Evolutionary conservation across 2,888 invertebrate genomes (phyloP), one percentile per base, ranked within the genome.

Genomic region (Operophtera brumata): DNA sequence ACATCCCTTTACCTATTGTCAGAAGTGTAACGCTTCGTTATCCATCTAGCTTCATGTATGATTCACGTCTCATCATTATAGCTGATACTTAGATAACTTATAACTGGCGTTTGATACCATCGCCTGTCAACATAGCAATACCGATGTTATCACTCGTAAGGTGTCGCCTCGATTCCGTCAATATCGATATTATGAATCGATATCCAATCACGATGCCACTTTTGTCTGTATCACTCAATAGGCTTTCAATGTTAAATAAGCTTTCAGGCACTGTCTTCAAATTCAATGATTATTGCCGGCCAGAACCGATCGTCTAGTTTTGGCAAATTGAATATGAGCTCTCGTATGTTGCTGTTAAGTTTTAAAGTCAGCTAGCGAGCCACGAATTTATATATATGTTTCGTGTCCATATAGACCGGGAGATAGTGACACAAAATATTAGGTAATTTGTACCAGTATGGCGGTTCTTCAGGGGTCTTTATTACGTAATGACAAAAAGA

Each of bases 161-260:
- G 37, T 54, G 54, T 56, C 40, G 20, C 41, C 45, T 28, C 37
- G 36, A 47, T 47, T 47, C 47, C 37, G 32, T 53, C 47, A 45
- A 47, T 53, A 53, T 54, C 47, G 43, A 49, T 54, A 35, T 47
- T 56, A 41, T 47, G 47, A 46, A 55, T 58, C 42, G 37, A 40
- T 56, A 48, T 40, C 55, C 32, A 53, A 56, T 50, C 46, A 42
- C n/a, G 37, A 48, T 47, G 6, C 2, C 26, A 26, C 13, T 12
- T 2, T 6, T 5, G 36, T 8, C 41, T 12, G 26, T 13, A 1
- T n/a, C 41, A 45, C 43, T 49, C n/a, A 9, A n/a, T 41, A 25
- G n/a, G 13, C 12, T 28, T 34, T 10, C 43, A 34, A 44, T 34
- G 12, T 44, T 20, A 50, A 50, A 44, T 39, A 13, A 26, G 8